Evolutionary conservation across 2,888 invertebrate species (phyloP), one percentile per base, ranked within the genome.

Genomic region (Miltochrista miniata): DNA sequence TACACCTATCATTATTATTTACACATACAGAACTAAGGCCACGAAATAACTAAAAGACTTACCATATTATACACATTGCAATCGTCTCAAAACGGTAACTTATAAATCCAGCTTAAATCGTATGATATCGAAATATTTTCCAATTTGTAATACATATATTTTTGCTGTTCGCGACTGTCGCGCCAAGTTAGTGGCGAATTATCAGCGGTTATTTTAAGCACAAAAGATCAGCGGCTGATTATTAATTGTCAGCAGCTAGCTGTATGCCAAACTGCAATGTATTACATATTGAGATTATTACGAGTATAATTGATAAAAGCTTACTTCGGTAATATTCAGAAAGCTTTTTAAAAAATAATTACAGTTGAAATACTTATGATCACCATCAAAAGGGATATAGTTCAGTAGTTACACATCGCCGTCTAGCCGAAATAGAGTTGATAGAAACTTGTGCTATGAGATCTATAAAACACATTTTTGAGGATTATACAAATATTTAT

Each of bases 11-110:
- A 15, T 38, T 47, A 51, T 47, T 43, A 43, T 51, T 39, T 47
- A 51, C 48, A 12, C 48, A 41, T 41, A 12, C 48, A 48, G 44
- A 34, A 51, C 50, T 45, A 58, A 54, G 59, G 61, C 59, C 65
- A 58, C 54, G 34, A 45, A 46, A 56, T 48, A 43, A 42, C 14
- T 55, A 59, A 50, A 54, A 44, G 54, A 56, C 48, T 45, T 53
- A 58, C 12, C 50, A 58, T 36, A 38, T 40, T 45, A 41, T 34
- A 33, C n/a, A 44, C 13, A 18, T 43, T 40, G 29, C 18, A 8
- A 13, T 31, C 34, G 39, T 46, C 44, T 34, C 47, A 34, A 33
- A 15, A 44, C 47, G 57, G 63, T 58, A 63, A 57, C 56, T 58
- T 46, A 5, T 35, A 9, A 37, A n/a, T 7, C 14, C 24, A 31